phyloP scores from a whole-genome alignment of 1,140 invertebrate species.

The Penaeus chinensis region DNA sequence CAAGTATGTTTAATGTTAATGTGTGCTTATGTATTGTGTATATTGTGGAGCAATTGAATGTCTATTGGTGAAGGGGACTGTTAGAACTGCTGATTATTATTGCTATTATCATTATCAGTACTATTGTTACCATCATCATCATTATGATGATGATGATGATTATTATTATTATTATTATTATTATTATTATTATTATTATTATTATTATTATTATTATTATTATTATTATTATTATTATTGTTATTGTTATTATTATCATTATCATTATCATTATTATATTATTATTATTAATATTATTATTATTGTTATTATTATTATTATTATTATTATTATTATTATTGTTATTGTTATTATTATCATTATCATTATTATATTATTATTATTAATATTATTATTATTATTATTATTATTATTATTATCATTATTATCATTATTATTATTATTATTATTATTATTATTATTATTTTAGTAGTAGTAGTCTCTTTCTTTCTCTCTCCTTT shows the following conservation, averaged over 20 bases:
- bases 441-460: no score
- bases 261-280: no score
- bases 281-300: no score
- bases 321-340: no score
- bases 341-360: slow-evolving; percentile 12
- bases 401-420: no score
- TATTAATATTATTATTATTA: no score
- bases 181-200: slow-evolving; percentile 24
- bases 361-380: no score
- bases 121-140: no score
- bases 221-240: slow-evolving; percentile 28
- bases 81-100: background rate
- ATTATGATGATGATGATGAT: slow-evolving; percentile 30
- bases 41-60: background rate
- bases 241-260: slow-evolving; percentile 16
- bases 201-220: slow-evolving; percentile 24
- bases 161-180: slow-evolving; percentile 16
- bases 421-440: no score
- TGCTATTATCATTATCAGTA: slow-evolving; percentile 24
- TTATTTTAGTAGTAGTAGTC: no score
- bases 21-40: background rate
- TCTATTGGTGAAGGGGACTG: background rate
- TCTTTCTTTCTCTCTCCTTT: no score
- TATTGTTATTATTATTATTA: slow-evolving; percentile 27
- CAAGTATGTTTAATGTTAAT: slow-evolving; percentile 14